Evolutionary conservation across 92 coral and sea anemone genomes (phyloP).

Genomic region (Chrysogorgia sp.): DNA sequence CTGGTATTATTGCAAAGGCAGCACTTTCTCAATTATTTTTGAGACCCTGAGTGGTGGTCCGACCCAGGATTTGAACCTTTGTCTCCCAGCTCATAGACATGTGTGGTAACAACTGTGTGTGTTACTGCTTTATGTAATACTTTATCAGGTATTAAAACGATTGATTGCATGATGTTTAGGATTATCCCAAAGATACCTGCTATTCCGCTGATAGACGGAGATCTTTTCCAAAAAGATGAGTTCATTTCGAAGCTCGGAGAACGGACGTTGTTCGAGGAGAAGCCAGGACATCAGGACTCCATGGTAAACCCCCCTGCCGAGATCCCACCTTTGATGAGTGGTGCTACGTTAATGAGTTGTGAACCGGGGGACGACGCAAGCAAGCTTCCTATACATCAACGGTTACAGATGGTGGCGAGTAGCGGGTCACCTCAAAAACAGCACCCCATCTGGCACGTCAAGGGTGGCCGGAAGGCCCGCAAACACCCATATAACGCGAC

Average conservation of each 20-base stretch:
- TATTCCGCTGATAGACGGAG: slow-evolving; percentile 27
- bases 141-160: too few species aligned
- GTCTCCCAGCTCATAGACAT: too few species aligned
- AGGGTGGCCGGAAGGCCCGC: slow-evolving; percentile 7
- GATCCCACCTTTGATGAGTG: slow-evolving; percentile 9
- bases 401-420: slow-evolving; percentile 33
- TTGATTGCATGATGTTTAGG: too few species aligned
- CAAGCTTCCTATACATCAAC: slow-evolving; percentile 27
- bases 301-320: background rate
- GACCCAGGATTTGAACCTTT: too few species aligned
- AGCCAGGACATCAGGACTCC: slow-evolving; percentile 2
- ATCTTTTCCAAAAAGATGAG: slow-evolving; percentile 40
- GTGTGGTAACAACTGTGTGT: too few species aligned
- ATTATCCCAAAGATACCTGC: background rate
- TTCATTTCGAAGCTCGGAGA: slow-evolving; percentile 37
- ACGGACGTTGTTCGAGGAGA: background rate
- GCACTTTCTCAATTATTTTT: too few species aligned
- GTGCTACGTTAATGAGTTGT: background rate
- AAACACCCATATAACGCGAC: slow-evolving; percentile 26
- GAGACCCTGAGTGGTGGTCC: too few species aligned
- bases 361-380: background rate
- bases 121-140: too few species aligned
- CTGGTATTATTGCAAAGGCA: too few species aligned
- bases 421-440: background rate
- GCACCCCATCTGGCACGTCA: slow-evolving; percentile 12